Evolutionary conservation across 1,140 invertebrate genomes (phyloP), one percentile per base, ranked within the genome.

Genomic region (Manduca sexta): DNA sequence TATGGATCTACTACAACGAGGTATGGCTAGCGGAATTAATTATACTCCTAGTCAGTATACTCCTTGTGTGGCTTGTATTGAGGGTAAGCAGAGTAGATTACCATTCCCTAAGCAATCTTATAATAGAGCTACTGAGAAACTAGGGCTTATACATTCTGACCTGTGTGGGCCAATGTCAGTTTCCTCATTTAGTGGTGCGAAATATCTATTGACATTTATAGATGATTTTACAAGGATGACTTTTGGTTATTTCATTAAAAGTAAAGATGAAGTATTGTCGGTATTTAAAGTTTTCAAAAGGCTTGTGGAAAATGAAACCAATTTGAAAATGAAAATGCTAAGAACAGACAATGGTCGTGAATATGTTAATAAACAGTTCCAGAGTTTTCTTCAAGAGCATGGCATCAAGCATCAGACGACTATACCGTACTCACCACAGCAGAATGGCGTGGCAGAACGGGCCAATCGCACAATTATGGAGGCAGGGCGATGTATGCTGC

Each of bases 381-480:
- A 21, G 37, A 39, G 40, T 6, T 66, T 63, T 42, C 47, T 75
- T 4, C 26, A 35, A 30, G 33, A 42, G 39, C 37, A 52, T 43
- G 52, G 60, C 14, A 60, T 63, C 34, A 16, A 40, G 39, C 49
- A 54, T 15, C 18, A 57, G 33, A 45, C 37, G n/a, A 63, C 55
- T 15, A 38, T 62, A 15, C 38, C 39, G n/a, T 41, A 81, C 49
- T 63, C 63, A 6, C 65, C 74, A 6, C 54, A 79, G 40, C 65
- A 42, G 21, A 42, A 84, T 52, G 73, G 76, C 17, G 52, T 66
- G 4, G 63, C 72, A n/a, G 78, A 84, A 51, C 41, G 70, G 15
- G 54, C 48, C 13, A 84, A 80, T 51, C 43, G 77, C 21, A 71
- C 63, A 2, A 17, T 77, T 6, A 38, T 64, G 8, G 71, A 82